Evolutionary conservation across 2,113 vertebrate genomes (phyloP), one percentile per base, ranked within the genome.

Genomic region (Rhabdomys dilectus): DNA sequence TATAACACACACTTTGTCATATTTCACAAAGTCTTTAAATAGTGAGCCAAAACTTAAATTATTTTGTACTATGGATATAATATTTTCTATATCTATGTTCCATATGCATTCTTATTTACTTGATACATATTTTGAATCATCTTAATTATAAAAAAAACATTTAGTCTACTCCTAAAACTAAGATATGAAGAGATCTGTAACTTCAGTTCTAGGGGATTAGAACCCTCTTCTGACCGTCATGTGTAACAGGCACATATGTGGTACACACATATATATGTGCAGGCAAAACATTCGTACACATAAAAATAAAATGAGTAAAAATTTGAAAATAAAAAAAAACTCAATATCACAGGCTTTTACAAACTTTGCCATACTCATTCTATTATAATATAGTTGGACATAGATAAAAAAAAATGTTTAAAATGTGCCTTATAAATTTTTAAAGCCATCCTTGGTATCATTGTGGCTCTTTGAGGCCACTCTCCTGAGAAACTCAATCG

Each of bases 281-380:
- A 82, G 36, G 53, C 56, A 42, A 84, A 39, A 39, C n/a, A 62
- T 31, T 85, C 56, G 42, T 17, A 60, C 12, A 42, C 56, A 62
- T 62, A 42, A 62, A 56, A 85, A 82, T 12, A 39, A 85, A 58
- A 62, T 16, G 15, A 62, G 62, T 16, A 26, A 39, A 84, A 62
- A 16, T 17, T 45, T 85, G n/a, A 85, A 62, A 85, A 11, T 62
- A 62, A 62, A 62, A 62, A 62, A 62, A 60, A 1, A 3, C 81
- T 13, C 24, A 21, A 34, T 93, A 77, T 42, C 68, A 42, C 86
- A 34, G 9, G 22, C 91, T 68, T 78, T 78, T 51, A 34, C 34
- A 97, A 97, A 88, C 7, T 45, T 86, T 89, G 8, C 68, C 68
- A 73, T 82, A 94, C 72, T 94, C 66, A 73, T 91, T 85, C 75